These are phyloP conservation scores for Tanypteryx hageni DNA, from an alignment of 2,888 invertebrate genomes.

Conservation along the genomic window DNA sequence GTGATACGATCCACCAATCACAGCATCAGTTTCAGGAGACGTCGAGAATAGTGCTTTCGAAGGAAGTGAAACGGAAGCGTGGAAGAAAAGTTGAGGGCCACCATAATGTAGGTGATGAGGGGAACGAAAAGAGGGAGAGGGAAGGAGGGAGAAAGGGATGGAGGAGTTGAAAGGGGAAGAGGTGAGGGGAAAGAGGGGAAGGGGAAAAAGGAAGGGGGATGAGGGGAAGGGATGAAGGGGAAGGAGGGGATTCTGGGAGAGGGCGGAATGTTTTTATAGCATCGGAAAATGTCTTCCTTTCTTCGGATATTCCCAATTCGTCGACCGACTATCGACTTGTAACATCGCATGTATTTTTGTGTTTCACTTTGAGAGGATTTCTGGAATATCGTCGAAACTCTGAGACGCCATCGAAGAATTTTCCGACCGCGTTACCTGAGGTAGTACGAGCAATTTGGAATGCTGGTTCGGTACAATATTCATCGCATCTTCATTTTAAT, in stretches of 20 bases:
- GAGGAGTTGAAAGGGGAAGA: background rate
- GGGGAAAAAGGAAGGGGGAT: background rate
- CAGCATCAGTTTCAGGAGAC: background rate
- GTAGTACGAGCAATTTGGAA: too few relatives aligned
- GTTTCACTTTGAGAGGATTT: background rate
- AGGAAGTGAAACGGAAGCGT: slow-evolving; percentile 5
- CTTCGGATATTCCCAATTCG: background rate
- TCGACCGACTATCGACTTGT: background rate
- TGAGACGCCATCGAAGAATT: background rate
- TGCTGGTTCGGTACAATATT: too few relatives aligned
- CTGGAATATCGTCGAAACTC: background rate
- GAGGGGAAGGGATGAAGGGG: too few relatives aligned
- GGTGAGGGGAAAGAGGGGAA: background rate
- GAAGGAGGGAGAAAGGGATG: too few relatives aligned
- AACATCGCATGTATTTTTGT: slow-evolving; percentile 20
- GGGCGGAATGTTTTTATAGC: slow-evolving; percentile 29
- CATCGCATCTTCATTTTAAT: too few relatives aligned
- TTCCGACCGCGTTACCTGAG: background rate
- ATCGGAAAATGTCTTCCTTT: background rate
- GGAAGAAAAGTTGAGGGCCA: background rate
- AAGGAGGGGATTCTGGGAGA: slow-evolving; percentile 31
- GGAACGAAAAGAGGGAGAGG: too few relatives aligned
- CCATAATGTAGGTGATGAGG: slow-evolving; percentile 1
- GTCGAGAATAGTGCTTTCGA: slow-evolving; percentile 23
- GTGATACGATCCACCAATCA: slow-evolving; percentile 6